A percentile compares a stretch with the other conserved stretches of the same genome.
These are phyloP conservation scores for Australoheros facetus DNA, from an alignment of 2,797 vertebrate genomes.

Conservation along the genomic window DNA sequence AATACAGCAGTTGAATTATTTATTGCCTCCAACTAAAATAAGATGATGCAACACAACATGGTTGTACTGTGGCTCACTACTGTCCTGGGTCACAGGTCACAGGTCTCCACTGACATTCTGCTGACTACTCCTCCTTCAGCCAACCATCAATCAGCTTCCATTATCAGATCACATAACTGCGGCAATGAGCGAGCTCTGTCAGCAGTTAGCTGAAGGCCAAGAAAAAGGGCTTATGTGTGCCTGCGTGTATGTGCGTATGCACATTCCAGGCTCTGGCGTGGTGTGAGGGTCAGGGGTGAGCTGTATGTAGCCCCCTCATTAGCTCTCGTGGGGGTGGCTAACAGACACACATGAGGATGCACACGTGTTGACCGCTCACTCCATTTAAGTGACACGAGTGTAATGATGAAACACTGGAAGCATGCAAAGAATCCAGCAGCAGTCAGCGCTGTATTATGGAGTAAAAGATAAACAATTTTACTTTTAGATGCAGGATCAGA, in stretches of 20 bases:
- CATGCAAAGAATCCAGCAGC: not conserved
- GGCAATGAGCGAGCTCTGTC: conserved; percentile 48
- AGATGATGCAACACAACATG: not conserved
- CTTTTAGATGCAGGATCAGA: too few species aligned
- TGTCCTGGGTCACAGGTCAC: conserved; percentile 31
- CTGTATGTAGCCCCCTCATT: conserved; percentile 45
- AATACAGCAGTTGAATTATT: conserved; percentile 1
- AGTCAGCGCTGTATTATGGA: not conserved
- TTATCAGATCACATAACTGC: conserved; percentile 23
- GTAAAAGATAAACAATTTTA: not conserved
- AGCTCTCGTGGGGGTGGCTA: conserved; percentile 42
- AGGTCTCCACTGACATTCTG: conserved; percentile 39
- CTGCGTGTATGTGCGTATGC: conserved; percentile 3
- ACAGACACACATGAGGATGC: not conserved
- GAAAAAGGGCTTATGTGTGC: conserved; percentile 9
- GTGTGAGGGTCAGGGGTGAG: conserved; percentile 56
- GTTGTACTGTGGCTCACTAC: conserved; percentile 19
- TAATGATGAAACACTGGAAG: conserved; percentile 4
- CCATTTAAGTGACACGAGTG: conserved; percentile 32
- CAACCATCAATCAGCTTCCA: conserved; percentile 60
- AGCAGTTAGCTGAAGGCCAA: conserved; percentile 45
- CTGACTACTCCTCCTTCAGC: conserved; percentile 53
- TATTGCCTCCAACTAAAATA: conserved; percentile 27
- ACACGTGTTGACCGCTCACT: conserved; percentile 48
- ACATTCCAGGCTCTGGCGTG: conserved; percentile 58